A percentile compares a stretch with the other conserved stretches of the same genome.
Conservation (phyloP, 2,888 invertebrate species). For the Aspidiotus rigidus region DNA sequence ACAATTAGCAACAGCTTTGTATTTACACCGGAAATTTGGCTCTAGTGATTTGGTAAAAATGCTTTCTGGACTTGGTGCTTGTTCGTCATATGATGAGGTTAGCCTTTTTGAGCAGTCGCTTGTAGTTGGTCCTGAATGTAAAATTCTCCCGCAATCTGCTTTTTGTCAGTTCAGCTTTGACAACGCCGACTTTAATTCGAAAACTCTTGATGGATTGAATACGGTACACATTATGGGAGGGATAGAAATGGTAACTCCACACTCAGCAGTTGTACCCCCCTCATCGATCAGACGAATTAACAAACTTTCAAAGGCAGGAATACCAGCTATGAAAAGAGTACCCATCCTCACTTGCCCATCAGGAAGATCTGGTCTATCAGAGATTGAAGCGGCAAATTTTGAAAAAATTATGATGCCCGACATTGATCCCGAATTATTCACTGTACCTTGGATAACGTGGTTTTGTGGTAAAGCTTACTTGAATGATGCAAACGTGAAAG, state of each 20-base stretch:
- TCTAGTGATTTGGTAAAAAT: no score
- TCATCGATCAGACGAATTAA: neutral
- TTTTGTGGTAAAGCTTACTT: neutral
- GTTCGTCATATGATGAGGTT: no score
- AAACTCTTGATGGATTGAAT: constrained; percentile 35
- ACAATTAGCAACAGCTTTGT: no score
- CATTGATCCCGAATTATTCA: neutral
- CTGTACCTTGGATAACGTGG: neutral
- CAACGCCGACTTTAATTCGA: constrained; percentile 41
- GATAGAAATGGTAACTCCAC: constrained; percentile 38
- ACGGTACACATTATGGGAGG: constrained; percentile 40
- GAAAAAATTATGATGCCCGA: neutral
- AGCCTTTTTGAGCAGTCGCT: no score
- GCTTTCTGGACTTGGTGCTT: no score
- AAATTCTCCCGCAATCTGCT: no score
- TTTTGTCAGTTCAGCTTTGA: no score
- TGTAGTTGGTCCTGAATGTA: no score
- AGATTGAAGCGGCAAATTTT: no score
- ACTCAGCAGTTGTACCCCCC: neutral
- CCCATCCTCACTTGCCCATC: neutral
- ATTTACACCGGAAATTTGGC: no score
- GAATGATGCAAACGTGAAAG: neutral
- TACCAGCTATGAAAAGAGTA: neutral
- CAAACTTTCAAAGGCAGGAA: neutral
- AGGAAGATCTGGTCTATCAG: neutral